Conservation (phyloP, 1,140 invertebrate species). For the Drosophila repletoides region DNA sequence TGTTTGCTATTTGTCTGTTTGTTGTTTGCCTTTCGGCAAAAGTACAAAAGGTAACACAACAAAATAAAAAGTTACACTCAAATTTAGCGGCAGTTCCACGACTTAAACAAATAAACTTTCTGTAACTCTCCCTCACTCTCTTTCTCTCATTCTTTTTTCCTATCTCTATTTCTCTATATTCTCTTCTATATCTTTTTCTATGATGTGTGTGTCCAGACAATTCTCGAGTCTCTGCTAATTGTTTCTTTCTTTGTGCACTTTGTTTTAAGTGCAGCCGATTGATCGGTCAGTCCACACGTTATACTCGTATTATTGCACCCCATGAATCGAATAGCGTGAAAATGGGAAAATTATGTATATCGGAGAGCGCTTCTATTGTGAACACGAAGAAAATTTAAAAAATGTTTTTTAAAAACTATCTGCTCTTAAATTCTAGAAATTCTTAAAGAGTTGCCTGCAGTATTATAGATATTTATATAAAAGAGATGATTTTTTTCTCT, state of each 20-base stretch:
- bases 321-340: constrained; percentile 8
- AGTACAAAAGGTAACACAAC: constrained; percentile 69
- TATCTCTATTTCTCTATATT: background rate
- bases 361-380: no score
- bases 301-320: no score
- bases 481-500: no score
- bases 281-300: background rate
- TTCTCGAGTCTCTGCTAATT: constrained; percentile 63
- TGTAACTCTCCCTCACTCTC: constrained; percentile 23
- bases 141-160: background rate
- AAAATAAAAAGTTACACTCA: constrained; percentile 73
- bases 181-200: background rate
- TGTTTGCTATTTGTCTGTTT: constrained; percentile 9
- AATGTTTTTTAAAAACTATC: no score
- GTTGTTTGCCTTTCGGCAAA: constrained; percentile 65
- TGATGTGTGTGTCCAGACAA: constrained; percentile 55
- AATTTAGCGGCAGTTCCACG: constrained; percentile 77
- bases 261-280: constrained; percentile 69
- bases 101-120: constrained; percentile 64
- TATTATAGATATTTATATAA: no score
- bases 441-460: no score
- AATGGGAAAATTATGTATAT: constrained; percentile 22
- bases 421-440: no score
- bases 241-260: constrained; percentile 61
- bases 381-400: no score